Evolutionary conservation across 2,113 vertebrate species (phyloP).

Genomic region (Notiomystis cincta): DNA sequence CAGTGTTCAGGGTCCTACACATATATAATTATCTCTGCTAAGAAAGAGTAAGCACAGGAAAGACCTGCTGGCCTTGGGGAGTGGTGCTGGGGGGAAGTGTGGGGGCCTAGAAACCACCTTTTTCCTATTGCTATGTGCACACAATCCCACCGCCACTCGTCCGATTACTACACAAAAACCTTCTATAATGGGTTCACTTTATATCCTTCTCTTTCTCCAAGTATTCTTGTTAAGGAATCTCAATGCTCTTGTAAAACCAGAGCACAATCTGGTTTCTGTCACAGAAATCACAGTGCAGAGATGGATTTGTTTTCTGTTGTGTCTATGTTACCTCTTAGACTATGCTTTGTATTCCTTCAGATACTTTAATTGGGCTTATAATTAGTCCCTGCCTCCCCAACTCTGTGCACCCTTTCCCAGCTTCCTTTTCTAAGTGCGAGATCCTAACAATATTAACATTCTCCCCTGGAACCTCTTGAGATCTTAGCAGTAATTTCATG

Average conservation of each 20-base stretch:
- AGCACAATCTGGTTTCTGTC: constrained; percentile 24
- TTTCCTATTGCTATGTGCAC: neutral
- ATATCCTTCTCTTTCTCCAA: neutral
- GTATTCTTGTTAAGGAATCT: constrained; percentile 3
- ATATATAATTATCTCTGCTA: neutral
- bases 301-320: constrained; percentile 7
- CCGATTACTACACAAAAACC: neutral
- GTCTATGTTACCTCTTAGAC: neutral
- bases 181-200: neutral
- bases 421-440: neutral
- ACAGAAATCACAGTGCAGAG: neutral
- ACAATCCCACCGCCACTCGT: neutral
- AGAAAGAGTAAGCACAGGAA: neutral
- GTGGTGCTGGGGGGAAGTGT: neutral
- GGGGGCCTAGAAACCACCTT: neutral
- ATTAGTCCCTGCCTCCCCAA: neutral
- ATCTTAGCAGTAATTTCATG: constrained; percentile 29
- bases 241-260: neutral
- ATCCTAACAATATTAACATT: constrained; percentile 45
- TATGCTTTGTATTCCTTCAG: neutral
- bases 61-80: neutral
- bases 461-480: constrained; percentile 11
- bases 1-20: neutral
- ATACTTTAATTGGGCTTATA: constrained; percentile 11
- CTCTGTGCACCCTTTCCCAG: neutral